Evolutionary conservation across 92 coral and sea anemone species (phyloP), one percentile per base, ranked within the genome.

Genomic region (Zoanthus gigantus): DNA sequence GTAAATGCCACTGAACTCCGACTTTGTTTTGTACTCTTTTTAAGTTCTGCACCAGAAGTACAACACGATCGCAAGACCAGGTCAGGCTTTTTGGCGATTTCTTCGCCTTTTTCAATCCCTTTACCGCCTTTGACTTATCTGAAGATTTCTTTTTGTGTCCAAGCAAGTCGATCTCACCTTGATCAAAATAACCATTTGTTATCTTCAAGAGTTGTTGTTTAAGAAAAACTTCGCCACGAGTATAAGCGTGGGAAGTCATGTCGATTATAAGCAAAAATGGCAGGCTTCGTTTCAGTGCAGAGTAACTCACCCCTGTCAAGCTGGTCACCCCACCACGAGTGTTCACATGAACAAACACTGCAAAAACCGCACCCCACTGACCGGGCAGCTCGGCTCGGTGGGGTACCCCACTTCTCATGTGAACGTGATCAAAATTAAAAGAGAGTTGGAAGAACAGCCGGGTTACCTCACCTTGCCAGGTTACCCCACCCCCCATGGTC

Each of bases 1-100:
- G 66, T 76, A 65, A 11, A 76, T 32, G 65, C 81, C 67, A 53
- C 54, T 54, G 31, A 77, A 77, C 68, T 77, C 82, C 2, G 61
- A 48, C 63, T 75, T 74, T 45, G 78, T 74, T 74, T 74, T 74
- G 31, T 44, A 74, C 9, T 74, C 29, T 74, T 75, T 50, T 50
- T 23, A 75, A 7, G 79, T 75, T 47, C 14, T 48, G 37, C 15
- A 75, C 42, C 60, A 75, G 79, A 75, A 75, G 61, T 75, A 47
- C 63, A 0, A 75, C 60, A 4, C 37, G 79, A 75, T 75, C 79
- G 3, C 15, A 47, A 23, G 37, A 0, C 44, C 79, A 75, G 34
- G 61, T 48, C 44, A 47, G 14, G 79, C 0, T 48, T 16, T 75
- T 75, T 1, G 79, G 79, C 42, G 42, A 47, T 48, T 75, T 75